Conservation (phyloP, 1,140 invertebrate species). For the Drosophila insularis region DNA sequence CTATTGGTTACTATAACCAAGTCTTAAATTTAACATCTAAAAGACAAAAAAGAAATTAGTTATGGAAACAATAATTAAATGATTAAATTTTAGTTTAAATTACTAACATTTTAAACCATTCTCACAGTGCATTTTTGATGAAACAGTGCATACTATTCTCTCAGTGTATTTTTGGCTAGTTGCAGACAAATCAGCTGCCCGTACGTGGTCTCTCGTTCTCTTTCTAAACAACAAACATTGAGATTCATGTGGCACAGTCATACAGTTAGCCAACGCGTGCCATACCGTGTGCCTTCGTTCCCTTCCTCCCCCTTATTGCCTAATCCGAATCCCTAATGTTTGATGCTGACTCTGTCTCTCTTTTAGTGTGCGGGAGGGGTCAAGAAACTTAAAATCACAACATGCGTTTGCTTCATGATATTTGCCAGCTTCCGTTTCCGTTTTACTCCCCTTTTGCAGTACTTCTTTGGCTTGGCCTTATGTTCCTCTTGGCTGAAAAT, state of each 20-base stretch:
- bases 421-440: constrained; percentile 63
- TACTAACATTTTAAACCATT: too few relatives aligned
- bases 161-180: constrained; percentile 14
- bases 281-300: constrained; percentile 10
- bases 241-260: constrained; percentile 67
- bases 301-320: constrained; percentile 15
- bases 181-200: constrained; percentile 57
- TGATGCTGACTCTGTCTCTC: constrained; percentile 19
- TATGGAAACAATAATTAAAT: too few relatives aligned
- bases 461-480: neutral
- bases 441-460: neutral
- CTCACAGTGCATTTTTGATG: too few relatives aligned
- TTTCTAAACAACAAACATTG: constrained; percentile 58
- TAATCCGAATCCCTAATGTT: constrained; percentile 32
- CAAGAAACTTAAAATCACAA: constrained; percentile 70
- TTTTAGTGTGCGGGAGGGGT: constrained; percentile 20
- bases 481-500: constrained; percentile 58
- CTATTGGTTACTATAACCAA: too few relatives aligned
- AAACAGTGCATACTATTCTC: neutral
- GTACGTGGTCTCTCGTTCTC: constrained; percentile 58
- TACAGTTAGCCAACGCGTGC: constrained; percentile 50
- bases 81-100: too few relatives aligned
- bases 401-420: constrained; percentile 65
- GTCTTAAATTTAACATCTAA: too few relatives aligned
- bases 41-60: too few relatives aligned